Percentiles rank a stretch among this genome's conserved stretches.
phyloP scores from a whole-genome alignment of 2,113 vertebrate genomes.

The Gymnobelideus leadbeateri region DNA sequence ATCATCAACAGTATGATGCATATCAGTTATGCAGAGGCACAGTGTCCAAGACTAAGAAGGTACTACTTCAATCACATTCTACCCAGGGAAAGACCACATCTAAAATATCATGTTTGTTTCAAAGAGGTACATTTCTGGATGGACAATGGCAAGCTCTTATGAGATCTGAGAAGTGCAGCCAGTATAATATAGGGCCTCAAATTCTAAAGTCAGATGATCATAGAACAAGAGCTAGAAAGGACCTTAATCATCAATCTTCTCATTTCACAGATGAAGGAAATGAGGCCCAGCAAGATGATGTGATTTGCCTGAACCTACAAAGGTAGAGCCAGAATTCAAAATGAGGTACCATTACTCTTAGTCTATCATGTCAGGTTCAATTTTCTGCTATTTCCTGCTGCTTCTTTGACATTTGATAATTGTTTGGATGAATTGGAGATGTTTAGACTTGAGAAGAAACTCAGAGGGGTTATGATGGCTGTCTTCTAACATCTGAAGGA shows the following conservation, averaged over 20 bases:
- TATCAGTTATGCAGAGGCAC: background rate
- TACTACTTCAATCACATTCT: background rate
- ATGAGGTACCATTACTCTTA: background rate
- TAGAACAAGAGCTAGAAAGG: background rate
- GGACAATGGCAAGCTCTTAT: background rate
- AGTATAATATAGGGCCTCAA: background rate
- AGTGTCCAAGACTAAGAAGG: background rate
- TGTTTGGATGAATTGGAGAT: background rate
- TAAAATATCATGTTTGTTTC: background rate
- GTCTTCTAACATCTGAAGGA: background rate
- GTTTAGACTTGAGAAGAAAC: background rate
- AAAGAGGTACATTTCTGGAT: background rate
- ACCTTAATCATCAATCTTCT: background rate
- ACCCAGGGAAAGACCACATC: background rate
- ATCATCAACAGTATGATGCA: background rate
- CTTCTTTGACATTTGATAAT: background rate
- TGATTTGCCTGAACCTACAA: background rate
- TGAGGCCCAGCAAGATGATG: background rate
- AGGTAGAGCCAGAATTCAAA: background rate
- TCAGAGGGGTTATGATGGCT: background rate
- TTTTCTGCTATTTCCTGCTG: background rate
- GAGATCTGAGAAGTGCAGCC: background rate
- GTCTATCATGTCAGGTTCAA: background rate
- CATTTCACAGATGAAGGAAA: background rate
- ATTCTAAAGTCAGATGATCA: background rate